Percentiles rank a stretch among this genome's conserved stretches.
phyloP scores from a whole-genome alignment of 2,113 vertebrate genomes.

The Daphoenositta chrysoptera region DNA sequence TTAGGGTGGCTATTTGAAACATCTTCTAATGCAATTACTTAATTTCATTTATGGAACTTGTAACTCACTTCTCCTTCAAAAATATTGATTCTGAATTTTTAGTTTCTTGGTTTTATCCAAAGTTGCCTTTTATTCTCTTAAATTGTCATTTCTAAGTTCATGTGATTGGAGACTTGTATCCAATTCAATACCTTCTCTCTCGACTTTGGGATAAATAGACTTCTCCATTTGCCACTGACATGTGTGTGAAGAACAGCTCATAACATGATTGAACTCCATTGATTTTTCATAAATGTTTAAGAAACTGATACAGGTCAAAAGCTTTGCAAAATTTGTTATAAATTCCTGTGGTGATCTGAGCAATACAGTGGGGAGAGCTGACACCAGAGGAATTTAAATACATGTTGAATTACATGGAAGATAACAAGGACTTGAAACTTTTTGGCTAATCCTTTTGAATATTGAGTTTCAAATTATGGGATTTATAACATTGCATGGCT shows the following conservation, averaged over 20 bases:
- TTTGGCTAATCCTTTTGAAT: background rate
- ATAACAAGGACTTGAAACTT: background rate
- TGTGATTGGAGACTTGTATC: background rate
- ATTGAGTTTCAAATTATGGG: background rate
- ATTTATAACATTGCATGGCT: background rate
- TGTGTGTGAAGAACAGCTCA: slow-evolving; percentile 45
- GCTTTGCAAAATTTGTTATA: slow-evolving; percentile 68
- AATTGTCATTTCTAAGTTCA: background rate
- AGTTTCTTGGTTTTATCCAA: background rate
- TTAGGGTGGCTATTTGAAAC: background rate
- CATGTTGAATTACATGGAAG: background rate
- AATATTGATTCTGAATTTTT: background rate
- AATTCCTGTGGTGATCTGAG: slow-evolving; percentile 53
- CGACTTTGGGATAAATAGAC: slow-evolving; percentile 22
- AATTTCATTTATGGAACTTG: background rate
- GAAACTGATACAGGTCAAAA: slow-evolving; percentile 73
- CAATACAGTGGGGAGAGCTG: slow-evolving; percentile 23
- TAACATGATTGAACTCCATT: slow-evolving; percentile 61
- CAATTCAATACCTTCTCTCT: background rate
- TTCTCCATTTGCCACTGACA: slow-evolving; percentile 43
- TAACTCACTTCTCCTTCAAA: background rate
- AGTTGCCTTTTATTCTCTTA: background rate
- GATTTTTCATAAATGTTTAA: slow-evolving; percentile 79
- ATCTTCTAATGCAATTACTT: background rate
- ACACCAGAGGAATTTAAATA: background rate